phyloP scores from a whole-genome alignment of 2,888 invertebrate species.

The Andricus quercusramuli region DNA sequence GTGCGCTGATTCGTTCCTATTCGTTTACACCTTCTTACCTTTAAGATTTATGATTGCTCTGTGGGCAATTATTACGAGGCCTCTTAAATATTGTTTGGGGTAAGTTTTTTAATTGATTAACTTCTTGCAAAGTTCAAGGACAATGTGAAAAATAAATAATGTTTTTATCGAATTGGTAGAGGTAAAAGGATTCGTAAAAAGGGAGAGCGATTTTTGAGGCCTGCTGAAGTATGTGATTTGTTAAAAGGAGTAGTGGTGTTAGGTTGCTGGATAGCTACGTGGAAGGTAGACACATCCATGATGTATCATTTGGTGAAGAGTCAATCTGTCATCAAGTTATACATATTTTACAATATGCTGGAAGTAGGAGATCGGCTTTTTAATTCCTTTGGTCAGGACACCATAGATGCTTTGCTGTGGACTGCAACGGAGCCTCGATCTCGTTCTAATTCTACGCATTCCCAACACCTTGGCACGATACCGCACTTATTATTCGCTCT shows the following conservation, averaged over 20 bases:
- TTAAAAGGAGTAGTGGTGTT: slow-evolving; percentile 94
- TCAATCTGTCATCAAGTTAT: slow-evolving; percentile 99
- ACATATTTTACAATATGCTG: slow-evolving; percentile 99
- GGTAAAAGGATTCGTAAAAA: slow-evolving; percentile 66
- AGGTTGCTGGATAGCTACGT: slow-evolving; percentile 90
- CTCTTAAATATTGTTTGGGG: slow-evolving; percentile 88
- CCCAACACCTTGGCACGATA: slow-evolving; percentile 90
- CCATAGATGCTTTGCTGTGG: slow-evolving; percentile 98
- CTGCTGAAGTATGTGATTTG: slow-evolving; percentile 97
- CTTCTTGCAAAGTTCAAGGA: background rate
- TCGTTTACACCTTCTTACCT: slow-evolving; percentile 98
- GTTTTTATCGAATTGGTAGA: slow-evolving; percentile 55
- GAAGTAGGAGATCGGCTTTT: slow-evolving; percentile 98
- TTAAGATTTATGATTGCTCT: slow-evolving; percentile 93
- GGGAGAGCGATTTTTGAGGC: slow-evolving; percentile 84
- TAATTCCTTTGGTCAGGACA: slow-evolving; percentile 98
- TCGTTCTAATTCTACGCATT: slow-evolving; percentile 76
- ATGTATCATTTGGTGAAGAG: slow-evolving; percentile 98
- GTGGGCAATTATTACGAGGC: slow-evolving; percentile 88
- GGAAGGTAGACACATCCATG: slow-evolving; percentile 97
- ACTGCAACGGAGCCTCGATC: slow-evolving; percentile 97
- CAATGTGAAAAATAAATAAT: slow-evolving; percentile 13
- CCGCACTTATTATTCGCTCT: slow-evolving; percentile 95
- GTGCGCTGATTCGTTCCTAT: slow-evolving; percentile 98
- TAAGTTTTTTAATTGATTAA: slow-evolving; percentile 74